phyloP scores from a whole-genome alignment of 2,797 vertebrate genomes.

The Nannoperca obscura region DNA sequence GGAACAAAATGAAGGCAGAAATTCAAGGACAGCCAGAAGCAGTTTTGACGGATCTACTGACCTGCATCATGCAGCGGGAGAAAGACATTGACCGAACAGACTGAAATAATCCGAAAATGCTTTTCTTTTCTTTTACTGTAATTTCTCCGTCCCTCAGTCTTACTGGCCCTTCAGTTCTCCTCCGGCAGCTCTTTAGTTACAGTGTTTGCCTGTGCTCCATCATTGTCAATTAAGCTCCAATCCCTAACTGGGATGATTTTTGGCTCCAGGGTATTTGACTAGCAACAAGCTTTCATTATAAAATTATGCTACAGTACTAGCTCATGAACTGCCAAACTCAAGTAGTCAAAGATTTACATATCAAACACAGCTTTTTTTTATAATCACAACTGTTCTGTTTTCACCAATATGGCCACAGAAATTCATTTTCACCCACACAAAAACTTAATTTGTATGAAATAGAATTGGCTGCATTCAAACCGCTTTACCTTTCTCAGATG shows the following conservation, averaged over 20 bases:
- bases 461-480: conserved; percentile 33
- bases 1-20: not conserved
- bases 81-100: conserved; percentile 14
- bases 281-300: conserved; percentile 50
- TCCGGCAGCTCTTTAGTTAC: conserved; percentile 27
- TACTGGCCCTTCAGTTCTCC: conserved; percentile 16
- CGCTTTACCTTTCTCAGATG: conserved; percentile 30
- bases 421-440: conserved; percentile 45
- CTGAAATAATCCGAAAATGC: conserved; percentile 13
- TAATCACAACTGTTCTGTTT: conserved; percentile 30
- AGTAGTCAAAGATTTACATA: conserved; percentile 53
- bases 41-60: conserved; percentile 10
- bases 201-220: conserved; percentile 49
- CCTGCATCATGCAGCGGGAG: conserved; percentile 1
- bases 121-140: no score
- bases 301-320: conserved; percentile 40
- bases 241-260: conserved; percentile 55
- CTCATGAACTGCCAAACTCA: conserved; percentile 42
- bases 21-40: not conserved
- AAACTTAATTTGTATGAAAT: conserved; percentile 24
- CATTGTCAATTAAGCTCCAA: conserved; percentile 61
- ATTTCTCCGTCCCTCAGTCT: conserved; percentile 1
- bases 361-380: conserved; percentile 25
- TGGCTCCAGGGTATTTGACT: conserved; percentile 60
- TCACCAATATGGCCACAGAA: conserved; percentile 14